Conservation (phyloP, 1,140 invertebrate species). For the Octopus sinensis region DNA sequence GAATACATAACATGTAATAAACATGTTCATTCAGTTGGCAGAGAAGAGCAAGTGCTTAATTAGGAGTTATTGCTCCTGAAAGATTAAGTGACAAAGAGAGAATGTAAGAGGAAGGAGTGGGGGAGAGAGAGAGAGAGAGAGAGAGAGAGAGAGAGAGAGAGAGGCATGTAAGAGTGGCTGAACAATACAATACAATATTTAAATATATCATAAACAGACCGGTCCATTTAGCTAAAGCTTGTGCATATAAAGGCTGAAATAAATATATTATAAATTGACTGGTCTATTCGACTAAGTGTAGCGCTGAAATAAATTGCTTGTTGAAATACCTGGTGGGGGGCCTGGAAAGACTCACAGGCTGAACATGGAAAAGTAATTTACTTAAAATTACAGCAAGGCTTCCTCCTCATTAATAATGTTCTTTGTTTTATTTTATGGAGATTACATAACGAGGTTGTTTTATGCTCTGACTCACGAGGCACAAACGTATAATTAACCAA, state of each 20-base stretch:
- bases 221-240: not conserved
- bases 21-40: not conserved
- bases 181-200: not conserved
- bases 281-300: not conserved
- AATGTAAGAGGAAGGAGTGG: not conserved
- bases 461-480: no score
- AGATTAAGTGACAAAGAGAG: not conserved
- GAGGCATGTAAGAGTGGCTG: not conserved
- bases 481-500: no score
- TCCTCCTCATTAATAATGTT: no score
- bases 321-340: not conserved
- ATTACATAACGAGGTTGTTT: no score
- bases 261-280: not conserved
- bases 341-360: not conserved
- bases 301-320: not conserved
- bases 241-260: not conserved
- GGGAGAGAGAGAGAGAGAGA: not conserved
- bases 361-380: no score
- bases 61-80: not conserved
- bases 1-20: not conserved
- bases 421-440: no score
- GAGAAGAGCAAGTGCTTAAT: not conserved
- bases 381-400: no score
- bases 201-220: not conserved
- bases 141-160: not conserved